Base-by-base conservation (phyloP, 2,888 invertebrate genomes). In the Drosophila meridionalis region DNA sequence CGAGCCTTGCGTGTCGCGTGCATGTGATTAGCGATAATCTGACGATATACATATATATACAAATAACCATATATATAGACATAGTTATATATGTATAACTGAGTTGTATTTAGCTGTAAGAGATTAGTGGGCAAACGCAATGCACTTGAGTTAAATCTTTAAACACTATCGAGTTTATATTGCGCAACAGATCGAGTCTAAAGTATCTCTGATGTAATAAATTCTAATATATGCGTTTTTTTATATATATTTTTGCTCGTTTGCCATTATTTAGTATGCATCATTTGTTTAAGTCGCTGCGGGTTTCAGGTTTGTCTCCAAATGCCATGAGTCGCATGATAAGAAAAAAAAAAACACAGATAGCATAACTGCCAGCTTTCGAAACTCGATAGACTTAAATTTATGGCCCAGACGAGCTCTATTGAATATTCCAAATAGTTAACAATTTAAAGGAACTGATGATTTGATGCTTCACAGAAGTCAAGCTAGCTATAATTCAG, bases 181-280 rank as follows among this genome's bases (percentile, higher is more conserved):
- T 81, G 74, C 84, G 79, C 79, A 79, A 83, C 72, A 66, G 52
- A 34, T 55, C 14, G 53, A 26, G 52, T 56, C 34, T 43, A 40
- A 30, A 55, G 47, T 55, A 61, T 69, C 50, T 57, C 38, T 72
- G 65, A 63, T 84, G 80, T 87, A 83, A 87, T 67, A 69, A 75
- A 79, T 83, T 64, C 40, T 70, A 82, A 86, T 76, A 72, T 69
- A 84, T 83, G 75, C 83, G 67, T 67, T 72, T 68, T 7, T 67
- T 36, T 1, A 64, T 61, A 57, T 69, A 1, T 65, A 11, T 11
- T 40, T 20, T 63, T 69, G 56, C 66, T 57, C 58, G 61, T 66
- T 64, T 57, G 59, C 58, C 59, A 69, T 78, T 50, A 69, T 81
- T 76, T 71, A 69, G 68, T 79, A 76, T 78, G 79, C 73, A 73